These are phyloP conservation scores for Phanerotoma sp. DNA, from an alignment of 2,888 invertebrate genomes.

Conservation along the genomic window DNA sequence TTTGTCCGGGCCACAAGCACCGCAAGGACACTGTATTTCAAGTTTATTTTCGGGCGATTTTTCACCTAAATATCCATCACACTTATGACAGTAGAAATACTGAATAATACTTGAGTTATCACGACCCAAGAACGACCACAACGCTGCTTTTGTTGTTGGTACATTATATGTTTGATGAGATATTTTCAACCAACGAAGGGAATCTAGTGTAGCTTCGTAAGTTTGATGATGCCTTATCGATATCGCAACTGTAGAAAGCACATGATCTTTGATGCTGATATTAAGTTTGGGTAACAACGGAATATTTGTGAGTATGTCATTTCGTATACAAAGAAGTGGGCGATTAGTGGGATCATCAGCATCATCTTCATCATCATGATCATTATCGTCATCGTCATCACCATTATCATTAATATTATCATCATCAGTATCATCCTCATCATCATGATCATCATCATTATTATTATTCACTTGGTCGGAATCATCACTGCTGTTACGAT, in stretches of 20 bases:
- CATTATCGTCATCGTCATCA: background rate
- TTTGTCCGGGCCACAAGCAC: background rate
- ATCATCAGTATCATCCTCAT: background rate
- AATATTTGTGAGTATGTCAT: background rate
- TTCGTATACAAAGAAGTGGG: background rate
- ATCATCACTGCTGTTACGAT: too few relatives aligned
- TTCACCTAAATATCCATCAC: background rate
- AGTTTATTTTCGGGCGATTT: background rate
- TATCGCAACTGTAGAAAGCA: background rate
- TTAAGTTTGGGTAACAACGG: background rate
- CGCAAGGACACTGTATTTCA: background rate
- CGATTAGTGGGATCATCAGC: too few relatives aligned
- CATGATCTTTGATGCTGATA: background rate
- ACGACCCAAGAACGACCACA: background rate
- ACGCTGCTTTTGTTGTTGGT: background rate
- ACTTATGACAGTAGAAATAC: background rate
- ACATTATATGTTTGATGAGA: background rate
- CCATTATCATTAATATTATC: background rate
- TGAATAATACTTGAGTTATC: background rate
- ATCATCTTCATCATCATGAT: background rate
- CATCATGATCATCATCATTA: background rate
- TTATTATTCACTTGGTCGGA: background rate
- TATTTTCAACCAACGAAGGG: background rate
- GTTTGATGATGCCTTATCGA: background rate
- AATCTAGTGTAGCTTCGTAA: background rate